Conservation (phyloP, 2,797 vertebrate species). For the Enteromius mattozi region DNA sequence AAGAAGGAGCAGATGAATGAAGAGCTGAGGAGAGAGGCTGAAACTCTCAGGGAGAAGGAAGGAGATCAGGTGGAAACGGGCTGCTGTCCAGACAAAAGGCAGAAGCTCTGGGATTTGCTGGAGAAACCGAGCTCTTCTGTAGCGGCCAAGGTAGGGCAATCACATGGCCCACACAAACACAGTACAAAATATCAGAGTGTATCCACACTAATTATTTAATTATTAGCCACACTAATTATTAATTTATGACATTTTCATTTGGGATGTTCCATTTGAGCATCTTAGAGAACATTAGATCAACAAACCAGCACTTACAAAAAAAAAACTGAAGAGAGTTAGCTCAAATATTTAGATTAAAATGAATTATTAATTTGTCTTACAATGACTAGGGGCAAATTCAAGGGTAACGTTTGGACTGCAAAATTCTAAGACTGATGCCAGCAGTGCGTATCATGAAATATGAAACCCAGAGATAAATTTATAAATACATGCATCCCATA, state of each 20-base stretch:
- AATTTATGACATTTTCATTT: neutral
- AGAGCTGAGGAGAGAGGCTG: constrained; percentile 93
- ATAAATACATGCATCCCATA: constrained; percentile 29
- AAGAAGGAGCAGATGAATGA: constrained; percentile 99
- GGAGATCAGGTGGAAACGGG: constrained; percentile 89
- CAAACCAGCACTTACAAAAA: constrained; percentile 11
- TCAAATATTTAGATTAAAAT: constrained; percentile 11
- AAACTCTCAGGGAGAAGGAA: constrained; percentile 90
- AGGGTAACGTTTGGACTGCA: constrained; percentile 15
- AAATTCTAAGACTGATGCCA: neutral
- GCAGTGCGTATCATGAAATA: constrained; percentile 19
- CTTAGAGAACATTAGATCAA: constrained; percentile 5
- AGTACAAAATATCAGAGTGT: neutral
- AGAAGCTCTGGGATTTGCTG: constrained; percentile 97
- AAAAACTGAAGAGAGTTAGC: neutral
- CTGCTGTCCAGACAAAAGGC: constrained; percentile 94
- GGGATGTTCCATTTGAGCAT: neutral
- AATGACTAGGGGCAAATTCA: constrained; percentile 9
- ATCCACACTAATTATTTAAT: neutral
- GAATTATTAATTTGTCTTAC: constrained; percentile 1
- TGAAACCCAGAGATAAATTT: constrained; percentile 22
- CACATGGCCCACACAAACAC: neutral
- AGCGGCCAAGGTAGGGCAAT: constrained; percentile 90
- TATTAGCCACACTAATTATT: neutral
- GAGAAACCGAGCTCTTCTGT: constrained; percentile 97